Evolutionary conservation across 2,888 invertebrate species (phyloP).

Genomic region (Yponomeuta sedellus): DNA sequence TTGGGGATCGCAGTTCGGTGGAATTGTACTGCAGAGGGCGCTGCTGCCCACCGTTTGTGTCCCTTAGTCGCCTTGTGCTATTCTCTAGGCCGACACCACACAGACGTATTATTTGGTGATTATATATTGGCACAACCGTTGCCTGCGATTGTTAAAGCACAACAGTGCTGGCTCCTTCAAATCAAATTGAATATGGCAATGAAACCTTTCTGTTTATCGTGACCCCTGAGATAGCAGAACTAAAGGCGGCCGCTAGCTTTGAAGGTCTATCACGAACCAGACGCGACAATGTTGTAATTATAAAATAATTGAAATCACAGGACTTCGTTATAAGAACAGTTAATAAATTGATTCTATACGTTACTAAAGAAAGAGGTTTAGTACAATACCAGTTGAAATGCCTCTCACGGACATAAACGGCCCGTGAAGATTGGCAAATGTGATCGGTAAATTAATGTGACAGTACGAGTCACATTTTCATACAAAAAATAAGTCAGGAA

Average conservation of each 20-base stretch:
- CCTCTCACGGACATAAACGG: constrained; percentile 4
- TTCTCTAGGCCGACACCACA: too few species aligned
- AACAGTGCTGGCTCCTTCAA: background rate
- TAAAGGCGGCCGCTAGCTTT: background rate
- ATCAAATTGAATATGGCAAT: background rate
- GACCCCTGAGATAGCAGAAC: background rate
- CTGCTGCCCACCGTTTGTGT: too few species aligned
- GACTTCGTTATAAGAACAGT: background rate
- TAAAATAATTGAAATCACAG: background rate
- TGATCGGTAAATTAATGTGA: too few species aligned
- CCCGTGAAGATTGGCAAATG: background rate
- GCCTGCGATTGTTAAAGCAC: background rate
- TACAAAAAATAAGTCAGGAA: too few species aligned
- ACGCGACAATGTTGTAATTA: background rate
- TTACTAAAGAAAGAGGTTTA: background rate
- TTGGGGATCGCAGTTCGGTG: too few species aligned
- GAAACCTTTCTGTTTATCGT: background rate
- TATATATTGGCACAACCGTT: too few species aligned
- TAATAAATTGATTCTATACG: background rate
- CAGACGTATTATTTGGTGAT: too few species aligned
- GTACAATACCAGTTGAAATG: background rate
- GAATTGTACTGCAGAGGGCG: too few species aligned
- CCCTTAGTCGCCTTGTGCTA: too few species aligned
- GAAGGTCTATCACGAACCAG: background rate
- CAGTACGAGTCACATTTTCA: too few species aligned